Conservation (phyloP, 1,140 invertebrate species). For the Drosophila sechellia region DNA sequence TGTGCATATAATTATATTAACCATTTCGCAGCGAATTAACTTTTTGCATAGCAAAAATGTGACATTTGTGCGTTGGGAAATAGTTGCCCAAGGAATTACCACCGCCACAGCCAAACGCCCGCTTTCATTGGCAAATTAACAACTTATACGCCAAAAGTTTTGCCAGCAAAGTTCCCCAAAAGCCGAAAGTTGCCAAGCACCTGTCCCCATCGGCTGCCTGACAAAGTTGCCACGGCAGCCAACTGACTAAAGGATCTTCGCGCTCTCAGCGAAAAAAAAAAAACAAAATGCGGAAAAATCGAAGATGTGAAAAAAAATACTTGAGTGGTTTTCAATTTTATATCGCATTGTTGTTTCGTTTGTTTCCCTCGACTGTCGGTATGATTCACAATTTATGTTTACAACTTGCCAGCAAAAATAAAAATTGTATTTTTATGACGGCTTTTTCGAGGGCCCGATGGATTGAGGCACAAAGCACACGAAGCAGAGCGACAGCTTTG, state of each 20-base stretch:
- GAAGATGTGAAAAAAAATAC: constrained; percentile 31
- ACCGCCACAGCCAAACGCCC: constrained; percentile 64
- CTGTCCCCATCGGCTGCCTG: constrained; percentile 51
- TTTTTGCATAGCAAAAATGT: constrained; percentile 17
- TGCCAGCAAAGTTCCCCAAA: constrained; percentile 53
- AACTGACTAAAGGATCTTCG: background rate
- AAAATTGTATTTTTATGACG: constrained; percentile 76
- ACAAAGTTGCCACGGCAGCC: constrained; percentile 61
- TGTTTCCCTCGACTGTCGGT: constrained; percentile 2
- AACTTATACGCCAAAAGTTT: constrained; percentile 78
- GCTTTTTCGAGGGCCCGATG: background rate
- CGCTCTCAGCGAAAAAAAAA: constrained; percentile 10
- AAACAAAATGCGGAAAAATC: constrained; percentile 21
- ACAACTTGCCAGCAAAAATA: constrained; percentile 68
- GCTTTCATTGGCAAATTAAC: constrained; percentile 78
- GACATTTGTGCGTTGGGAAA: constrained; percentile 14
- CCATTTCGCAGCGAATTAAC: constrained; percentile 1
- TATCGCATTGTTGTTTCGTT: constrained; percentile 35
- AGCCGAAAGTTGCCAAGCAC: constrained; percentile 61
- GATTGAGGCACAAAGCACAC: constrained; percentile 1
- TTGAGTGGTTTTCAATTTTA: constrained; percentile 76
- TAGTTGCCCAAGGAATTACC: constrained; percentile 41
- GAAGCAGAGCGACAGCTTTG: constrained; percentile 36
- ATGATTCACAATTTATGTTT: constrained; percentile 70
- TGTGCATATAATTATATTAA: constrained; percentile 18